Evolutionary conservation across 1,140 invertebrate species (phyloP), one percentile per base, ranked within the genome.

Genomic region (Pectinophora gossypiella): DNA sequence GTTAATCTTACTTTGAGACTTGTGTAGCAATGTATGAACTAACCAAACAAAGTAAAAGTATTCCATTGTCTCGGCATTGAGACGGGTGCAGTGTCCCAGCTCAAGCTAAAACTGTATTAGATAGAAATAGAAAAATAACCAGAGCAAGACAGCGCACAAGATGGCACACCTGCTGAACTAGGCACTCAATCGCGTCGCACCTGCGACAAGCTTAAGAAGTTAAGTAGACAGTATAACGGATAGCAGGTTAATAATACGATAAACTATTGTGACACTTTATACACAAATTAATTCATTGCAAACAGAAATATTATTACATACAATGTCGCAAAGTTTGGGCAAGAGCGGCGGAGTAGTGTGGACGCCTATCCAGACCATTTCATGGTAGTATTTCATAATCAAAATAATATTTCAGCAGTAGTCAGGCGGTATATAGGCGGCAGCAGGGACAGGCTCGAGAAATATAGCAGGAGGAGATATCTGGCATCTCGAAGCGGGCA

Each of bases 391-490:
- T 68, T 68, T 72, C 59, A 68, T 72, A 72, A 66, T 64, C 61
- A 66, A 69, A 72, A 69, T 67, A 59, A 64, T 72, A 66, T 72
- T 72, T 72, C 63, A 64, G 51, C 27, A 52, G 49, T 20, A 51
- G 56, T 51, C 42, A 54, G 55, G 58, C 58, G 59, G 35, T 46
- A 59, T 49, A 59, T 53, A 58, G 55, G 59, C 64, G 55, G 59
- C 47, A 54, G 59, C 56, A n/a, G 48, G 51, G 65, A 63, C 59
- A 63, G 42, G 57, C 49, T 36, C 38, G 62, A 68, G 67, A 72
- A 75, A 75, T 70, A 75, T 70, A 51, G 56, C 63, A 54, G 32
- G 53, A 42, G 42, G 44, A 63, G 60, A 70, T 81, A 81, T 81
- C 80, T 77, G 64, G 59, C 73, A 77, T 76, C 73, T 68, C 35